Conservation (phyloP, 2,888 invertebrate genomes). For the Coronaproctus castanopsis region DNA sequence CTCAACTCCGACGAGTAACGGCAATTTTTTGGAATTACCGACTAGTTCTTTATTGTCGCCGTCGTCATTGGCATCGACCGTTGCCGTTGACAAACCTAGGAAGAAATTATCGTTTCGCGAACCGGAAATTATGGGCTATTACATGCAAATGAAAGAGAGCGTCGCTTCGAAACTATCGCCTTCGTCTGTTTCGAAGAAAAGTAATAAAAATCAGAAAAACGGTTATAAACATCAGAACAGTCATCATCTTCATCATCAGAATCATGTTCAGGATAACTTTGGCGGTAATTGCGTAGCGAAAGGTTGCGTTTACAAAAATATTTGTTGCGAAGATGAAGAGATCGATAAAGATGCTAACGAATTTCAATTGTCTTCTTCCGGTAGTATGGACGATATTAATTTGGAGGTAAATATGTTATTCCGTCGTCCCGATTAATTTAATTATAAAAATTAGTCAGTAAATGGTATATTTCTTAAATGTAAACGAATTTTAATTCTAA, state of each 20-base stretch:
- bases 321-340: conserved; percentile 6
- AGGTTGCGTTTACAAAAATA: conserved; percentile 15
- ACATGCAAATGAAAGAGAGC: conserved; percentile 25
- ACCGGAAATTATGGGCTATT: conserved; percentile 44
- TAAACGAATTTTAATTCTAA: no score
- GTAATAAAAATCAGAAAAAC: conserved; percentile 15
- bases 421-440: no score
- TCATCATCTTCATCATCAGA: no score
- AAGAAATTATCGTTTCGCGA: conserved; percentile 76
- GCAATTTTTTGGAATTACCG: background rate
- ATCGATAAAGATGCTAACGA: conserved; percentile 21
- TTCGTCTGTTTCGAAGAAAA: no score
- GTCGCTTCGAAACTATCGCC: conserved; percentile 19
- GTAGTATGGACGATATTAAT: conserved; percentile 38
- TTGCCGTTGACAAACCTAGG: conserved; percentile 39
- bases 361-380: conserved; percentile 24
- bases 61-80: conserved; percentile 19
- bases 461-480: no score
- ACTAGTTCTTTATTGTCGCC: background rate
- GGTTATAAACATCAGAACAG: conserved; percentile 2
- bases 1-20: background rate
- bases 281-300: conserved; percentile 8
- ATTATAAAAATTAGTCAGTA: no score
- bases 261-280: no score
- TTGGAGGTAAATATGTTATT: conserved; percentile 29